These are phyloP conservation scores for Chaenocephalus aceratus DNA, from an alignment of 2,113 vertebrate species.

Conservation along the genomic window DNA sequence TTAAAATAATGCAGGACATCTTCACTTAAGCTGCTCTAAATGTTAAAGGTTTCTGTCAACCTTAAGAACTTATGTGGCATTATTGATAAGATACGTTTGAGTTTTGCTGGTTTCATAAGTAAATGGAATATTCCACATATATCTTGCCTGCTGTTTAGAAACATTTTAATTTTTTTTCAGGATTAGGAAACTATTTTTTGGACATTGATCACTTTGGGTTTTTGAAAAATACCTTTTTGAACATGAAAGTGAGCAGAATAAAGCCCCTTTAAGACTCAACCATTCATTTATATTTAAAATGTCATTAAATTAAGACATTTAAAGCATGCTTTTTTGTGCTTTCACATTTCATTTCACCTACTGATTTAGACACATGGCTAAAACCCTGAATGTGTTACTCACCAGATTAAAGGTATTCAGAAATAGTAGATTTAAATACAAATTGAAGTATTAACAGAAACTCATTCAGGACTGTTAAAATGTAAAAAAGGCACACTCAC, in stretches of 20 bases:
- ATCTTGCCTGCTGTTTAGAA: not conserved
- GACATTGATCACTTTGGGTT: not conserved
- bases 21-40: too few relatives aligned
- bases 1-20: too few relatives aligned
- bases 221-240: not conserved
- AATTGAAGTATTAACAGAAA: not conserved
- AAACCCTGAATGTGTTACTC: not conserved
- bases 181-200: not conserved
- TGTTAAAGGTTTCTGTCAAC: slow-evolving; percentile 23
- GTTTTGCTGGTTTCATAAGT: not conserved
- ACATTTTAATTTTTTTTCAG: not conserved
- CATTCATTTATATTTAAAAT: too few relatives aligned
- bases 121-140: not conserved
- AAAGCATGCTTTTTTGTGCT: too few relatives aligned
- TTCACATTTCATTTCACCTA: too few relatives aligned
- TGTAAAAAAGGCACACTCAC: not conserved
- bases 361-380: not conserved
- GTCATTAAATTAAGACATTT: too few relatives aligned
- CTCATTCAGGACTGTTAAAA: not conserved
- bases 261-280: too few relatives aligned
- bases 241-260: too few relatives aligned
- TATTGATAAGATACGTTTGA: not conserved
- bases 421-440: too few relatives aligned
- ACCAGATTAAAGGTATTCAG: too few relatives aligned
- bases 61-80: not conserved